Percentiles rank a stretch among this genome's conserved stretches.
Conservation (phyloP, 2,888 invertebrate species). For the Rhaphigaster nebulosa region DNA sequence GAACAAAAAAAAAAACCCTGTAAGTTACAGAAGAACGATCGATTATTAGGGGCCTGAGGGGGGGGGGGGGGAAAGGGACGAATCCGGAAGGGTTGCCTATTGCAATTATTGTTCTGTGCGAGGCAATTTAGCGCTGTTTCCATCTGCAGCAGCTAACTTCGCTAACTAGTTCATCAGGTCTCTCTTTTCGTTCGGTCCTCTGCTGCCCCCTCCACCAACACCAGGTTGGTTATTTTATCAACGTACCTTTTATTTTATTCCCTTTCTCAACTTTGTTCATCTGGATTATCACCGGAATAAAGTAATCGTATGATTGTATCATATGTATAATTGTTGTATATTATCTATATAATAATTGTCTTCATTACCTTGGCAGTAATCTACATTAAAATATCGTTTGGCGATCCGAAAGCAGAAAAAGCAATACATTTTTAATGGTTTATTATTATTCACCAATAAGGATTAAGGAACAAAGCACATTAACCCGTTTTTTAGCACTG, state of each 20-base stretch:
- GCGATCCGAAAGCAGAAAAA: too few species aligned
- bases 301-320: too few species aligned
- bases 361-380: too few species aligned
- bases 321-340: too few species aligned
- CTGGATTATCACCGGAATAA: background rate
- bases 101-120: constrained; percentile 11
- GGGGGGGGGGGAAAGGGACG: background rate
- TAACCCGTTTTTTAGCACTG: too few species aligned
- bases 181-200: background rate
- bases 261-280: background rate
- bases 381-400: too few species aligned
- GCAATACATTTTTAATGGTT: too few species aligned
- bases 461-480: too few species aligned
- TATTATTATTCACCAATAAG: too few species aligned
- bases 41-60: background rate
- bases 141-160: constrained; percentile 19
- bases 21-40: background rate
- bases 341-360: too few species aligned
- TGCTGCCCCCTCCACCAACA: background rate
- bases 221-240: background rate
- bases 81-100: background rate
- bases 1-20: background rate
- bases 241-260: background rate
- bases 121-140: constrained; percentile 35
- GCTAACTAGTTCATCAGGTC: constrained; percentile 22